A percentile compares a stretch with the other conserved stretches of the same genome.
These are phyloP conservation scores for Phalacrocorax pelagicus DNA, from an alignment of 2,113 vertebrate genomes.

Conservation along the genomic window DNA sequence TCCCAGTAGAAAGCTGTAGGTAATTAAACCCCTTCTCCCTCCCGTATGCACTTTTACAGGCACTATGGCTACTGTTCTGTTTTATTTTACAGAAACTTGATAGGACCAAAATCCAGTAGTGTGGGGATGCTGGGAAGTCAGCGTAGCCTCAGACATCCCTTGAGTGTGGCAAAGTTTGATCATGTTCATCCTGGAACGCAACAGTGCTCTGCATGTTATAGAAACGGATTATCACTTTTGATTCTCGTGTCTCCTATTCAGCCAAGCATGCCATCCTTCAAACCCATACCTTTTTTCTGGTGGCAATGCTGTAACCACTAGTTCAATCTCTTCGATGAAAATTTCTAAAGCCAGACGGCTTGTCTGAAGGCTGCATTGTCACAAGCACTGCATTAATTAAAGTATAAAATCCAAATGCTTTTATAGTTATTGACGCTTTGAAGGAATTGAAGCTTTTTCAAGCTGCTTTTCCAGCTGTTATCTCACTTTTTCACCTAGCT, in stretches of 20 bases:
- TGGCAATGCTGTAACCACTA: neutral
- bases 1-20: neutral
- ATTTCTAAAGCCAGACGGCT: neutral
- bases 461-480: neutral
- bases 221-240: neutral
- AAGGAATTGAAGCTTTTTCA: neutral
- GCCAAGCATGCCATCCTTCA: neutral
- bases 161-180: neutral
- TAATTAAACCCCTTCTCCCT: neutral
- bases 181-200: neutral
- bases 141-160: neutral
- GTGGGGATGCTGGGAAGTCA: neutral
- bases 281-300: neutral
- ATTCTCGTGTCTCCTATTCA: neutral
- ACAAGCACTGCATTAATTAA: neutral
- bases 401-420: neutral
- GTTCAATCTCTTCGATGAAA: neutral
- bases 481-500: neutral
- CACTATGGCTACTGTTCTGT: neutral
- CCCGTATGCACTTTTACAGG: neutral
- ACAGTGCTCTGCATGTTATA: neutral
- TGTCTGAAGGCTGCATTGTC: neutral
- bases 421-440: neutral
- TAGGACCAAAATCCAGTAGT: neutral
- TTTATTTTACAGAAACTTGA: neutral